Evolutionary conservation across 2,888 invertebrate genomes (phyloP), one percentile per base, ranked within the genome.

Genomic region (Isotomurus palustris): DNA sequence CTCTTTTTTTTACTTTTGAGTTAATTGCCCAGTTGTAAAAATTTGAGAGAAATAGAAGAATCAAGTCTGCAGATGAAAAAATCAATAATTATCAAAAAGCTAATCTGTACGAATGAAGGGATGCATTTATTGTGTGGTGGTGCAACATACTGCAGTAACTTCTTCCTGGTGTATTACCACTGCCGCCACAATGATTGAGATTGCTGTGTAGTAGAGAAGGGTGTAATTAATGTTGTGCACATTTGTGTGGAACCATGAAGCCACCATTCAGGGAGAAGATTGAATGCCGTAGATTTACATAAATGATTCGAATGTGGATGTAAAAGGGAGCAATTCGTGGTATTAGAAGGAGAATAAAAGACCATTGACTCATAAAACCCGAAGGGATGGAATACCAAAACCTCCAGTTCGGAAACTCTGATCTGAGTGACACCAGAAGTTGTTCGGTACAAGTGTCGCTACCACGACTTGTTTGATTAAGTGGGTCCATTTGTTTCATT

Each of bases 401-500:
- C n/a, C n/a, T n/a, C n/a, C n/a, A n/a, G n/a, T n/a, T n/a, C n/a
- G n/a, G n/a, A n/a, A n/a, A n/a, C n/a, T n/a, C n/a, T n/a, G n/a
- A n/a, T n/a, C n/a, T n/a, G n/a, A n/a, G n/a, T n/a, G n/a, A n/a
- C n/a, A n/a, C n/a, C n/a, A n/a, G n/a, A n/a, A n/a, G n/a, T n/a
- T n/a, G n/a, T 44, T 14, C 6, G 8, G 17, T 35, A 35, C 35
- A 49, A 49, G 35, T 49, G 49, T 35, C 21, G 35, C 49, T n/a
- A n/a, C n/a, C n/a, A 49, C 21, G 19, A 35, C 22, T 35, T 21
- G 32, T 49, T 47, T 49, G 49, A 49, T 49, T 49, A 49, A 49
- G 49, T 49, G 32, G 35, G 35, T 49, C 49, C 49, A 49, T 49
- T 49, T 49, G 32, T 47, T 47, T 24, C 22, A 27, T 47, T 47